phyloP scores from a whole-genome alignment of 2,888 invertebrate species.

The Polia nebulosa region DNA sequence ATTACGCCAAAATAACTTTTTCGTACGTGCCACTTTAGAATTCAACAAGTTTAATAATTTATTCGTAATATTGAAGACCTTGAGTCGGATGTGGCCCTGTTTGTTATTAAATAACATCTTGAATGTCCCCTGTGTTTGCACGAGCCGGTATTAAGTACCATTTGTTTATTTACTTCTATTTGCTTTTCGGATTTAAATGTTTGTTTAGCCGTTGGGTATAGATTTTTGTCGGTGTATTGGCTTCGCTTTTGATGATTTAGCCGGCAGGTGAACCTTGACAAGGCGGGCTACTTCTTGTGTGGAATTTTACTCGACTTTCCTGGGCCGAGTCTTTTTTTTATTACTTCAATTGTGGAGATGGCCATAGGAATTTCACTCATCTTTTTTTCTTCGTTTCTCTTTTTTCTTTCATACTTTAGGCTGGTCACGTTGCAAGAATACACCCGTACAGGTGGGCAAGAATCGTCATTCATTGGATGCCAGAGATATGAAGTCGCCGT shows the following conservation, averaged over 20 bases:
- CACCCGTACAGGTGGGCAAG: too few species aligned
- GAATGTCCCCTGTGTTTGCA: constrained; percentile 48
- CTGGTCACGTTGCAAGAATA: too few species aligned
- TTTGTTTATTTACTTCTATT: constrained; percentile 57
- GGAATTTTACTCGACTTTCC: constrained; percentile 12
- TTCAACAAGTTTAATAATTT: constrained; percentile 32
- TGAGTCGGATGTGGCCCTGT: constrained; percentile 57
- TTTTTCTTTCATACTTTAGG: not conserved
- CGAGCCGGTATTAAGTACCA: constrained; percentile 48
- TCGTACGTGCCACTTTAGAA: constrained; percentile 17
- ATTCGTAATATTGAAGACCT: constrained; percentile 50
- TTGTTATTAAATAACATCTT: constrained; percentile 59
- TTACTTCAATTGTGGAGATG: constrained; percentile 1
- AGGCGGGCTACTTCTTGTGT: constrained; percentile 21
- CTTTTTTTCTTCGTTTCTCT: not conserved
- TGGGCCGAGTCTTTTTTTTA: not conserved
- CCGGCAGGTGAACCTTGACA: constrained; percentile 37
- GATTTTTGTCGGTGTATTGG: constrained; percentile 43
- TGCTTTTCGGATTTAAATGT: constrained; percentile 52
- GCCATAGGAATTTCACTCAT: constrained; percentile 11
- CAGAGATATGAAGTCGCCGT: too few species aligned
- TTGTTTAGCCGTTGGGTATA: constrained; percentile 32
- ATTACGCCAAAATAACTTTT: not conserved
- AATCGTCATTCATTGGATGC: too few species aligned
- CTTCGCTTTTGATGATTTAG: constrained; percentile 39